Percentiles rank a stretch among this genome's conserved stretches.
These are phyloP conservation scores for Hyles lineata DNA, from an alignment of 2,888 invertebrate species.

Conservation along the genomic window DNA sequence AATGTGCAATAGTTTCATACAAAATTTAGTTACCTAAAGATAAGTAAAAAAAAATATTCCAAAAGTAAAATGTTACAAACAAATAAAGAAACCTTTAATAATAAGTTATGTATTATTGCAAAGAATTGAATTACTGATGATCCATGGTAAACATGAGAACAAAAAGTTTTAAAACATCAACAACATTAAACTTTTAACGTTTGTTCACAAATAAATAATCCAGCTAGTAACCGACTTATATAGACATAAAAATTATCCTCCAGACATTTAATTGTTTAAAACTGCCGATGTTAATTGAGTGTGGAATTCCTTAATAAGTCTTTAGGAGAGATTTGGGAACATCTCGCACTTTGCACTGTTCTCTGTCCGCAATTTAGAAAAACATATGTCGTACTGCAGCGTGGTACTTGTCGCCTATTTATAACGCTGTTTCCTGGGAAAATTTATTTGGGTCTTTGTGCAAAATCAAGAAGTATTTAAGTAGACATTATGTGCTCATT, in stretches of 20 bases:
- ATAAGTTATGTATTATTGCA: too few species aligned
- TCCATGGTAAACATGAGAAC: too few species aligned
- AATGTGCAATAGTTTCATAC: neutral
- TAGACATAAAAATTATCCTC: slow-evolving; percentile 37
- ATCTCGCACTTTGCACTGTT: slow-evolving; percentile 18
- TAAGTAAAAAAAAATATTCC: neutral
- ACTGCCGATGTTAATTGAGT: slow-evolving; percentile 44
- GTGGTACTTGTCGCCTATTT: slow-evolving; percentile 4
- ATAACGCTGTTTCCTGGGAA: slow-evolving; percentile 11
- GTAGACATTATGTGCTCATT: neutral
- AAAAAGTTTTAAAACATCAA: too few species aligned
- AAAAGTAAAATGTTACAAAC: neutral
- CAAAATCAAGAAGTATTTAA: neutral
- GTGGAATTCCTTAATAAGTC: neutral
- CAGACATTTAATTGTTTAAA: slow-evolving; percentile 50
- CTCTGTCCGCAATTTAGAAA: neutral
- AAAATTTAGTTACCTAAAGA: neutral
- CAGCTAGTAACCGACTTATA: slow-evolving; percentile 28
- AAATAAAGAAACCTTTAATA: neutral
- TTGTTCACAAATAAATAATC: slow-evolving; percentile 26
- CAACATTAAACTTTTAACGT: neutral
- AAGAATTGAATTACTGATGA: too few species aligned
- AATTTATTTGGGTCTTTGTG: neutral
- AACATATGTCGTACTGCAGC: neutral
- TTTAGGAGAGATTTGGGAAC: slow-evolving; percentile 41